Base-by-base conservation (phyloP, 35 echinoderm and acorn worm species). In the Acanthaster planci region DNA sequence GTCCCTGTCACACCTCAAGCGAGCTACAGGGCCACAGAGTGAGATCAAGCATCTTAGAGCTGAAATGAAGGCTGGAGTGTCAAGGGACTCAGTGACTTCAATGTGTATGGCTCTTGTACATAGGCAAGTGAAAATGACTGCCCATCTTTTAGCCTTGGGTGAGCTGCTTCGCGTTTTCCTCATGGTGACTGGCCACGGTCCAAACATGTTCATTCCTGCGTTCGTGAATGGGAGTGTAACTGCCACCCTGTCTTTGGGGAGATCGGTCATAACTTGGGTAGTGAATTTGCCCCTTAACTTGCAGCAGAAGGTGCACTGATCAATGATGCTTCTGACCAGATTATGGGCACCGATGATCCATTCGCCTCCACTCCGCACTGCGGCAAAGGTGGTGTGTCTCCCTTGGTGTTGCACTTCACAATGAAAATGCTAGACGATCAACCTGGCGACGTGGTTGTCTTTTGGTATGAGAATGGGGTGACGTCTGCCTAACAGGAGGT, bases 1-100 rank as follows among this genome's bases (percentile, higher is more conserved):
- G 89, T 86, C 84, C 42, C 79, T 82, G 72, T 91, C 89, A n/a
- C 68, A 68, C 38, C 89, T 85, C 21, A 90, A 30, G 29, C 77
- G 60, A 0, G 26, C 12, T 14, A 90, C n/a, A 14, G 81, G 60
- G 0, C 82, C 67, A 34, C 72, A 31, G 23, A 78, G 16, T n/a
- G 82, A 26, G 0, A 60, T 77, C 18, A 90, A 90, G 5, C 72
- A 3, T 0, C 88, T 58, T 30, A 90, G 38, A 1, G 72, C 76
- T 22, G 37, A 55, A 6, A 87, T 56, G 51, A 87, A 87, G 0
- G 85, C 30, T 39, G 57, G 40, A 39, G 84, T 85, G 37, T 76
- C 64, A 56, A 85, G 37, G 3, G 60, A 76, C 8, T 87, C 39
- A 18, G 39, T 55, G 7, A 78, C 27, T 59, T 84, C 88, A 16